Evolutionary conservation across 2,113 vertebrate genomes (phyloP).

Genomic region (Canis aureus): DNA sequence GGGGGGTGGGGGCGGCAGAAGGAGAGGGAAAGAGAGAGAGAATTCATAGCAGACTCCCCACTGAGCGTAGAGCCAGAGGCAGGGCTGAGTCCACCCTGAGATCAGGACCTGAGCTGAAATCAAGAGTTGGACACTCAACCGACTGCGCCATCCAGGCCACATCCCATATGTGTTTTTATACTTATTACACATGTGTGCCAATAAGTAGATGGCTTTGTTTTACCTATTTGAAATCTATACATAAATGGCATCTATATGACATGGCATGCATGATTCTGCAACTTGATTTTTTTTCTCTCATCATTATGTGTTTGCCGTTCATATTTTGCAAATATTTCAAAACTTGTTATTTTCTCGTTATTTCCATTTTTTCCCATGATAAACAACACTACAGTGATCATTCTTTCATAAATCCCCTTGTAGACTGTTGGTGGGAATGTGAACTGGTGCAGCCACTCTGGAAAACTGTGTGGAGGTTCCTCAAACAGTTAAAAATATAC

Average conservation of each 20-base stretch:
- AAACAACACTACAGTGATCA: not conserved
- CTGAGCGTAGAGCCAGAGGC: not conserved
- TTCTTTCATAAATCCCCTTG: not conserved
- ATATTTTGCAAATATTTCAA: not conserved
- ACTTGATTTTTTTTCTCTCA: not conserved
- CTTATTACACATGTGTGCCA: not conserved
- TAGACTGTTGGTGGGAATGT: too few relatives aligned
- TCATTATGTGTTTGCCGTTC: not conserved
- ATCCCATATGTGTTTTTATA: not conserved
- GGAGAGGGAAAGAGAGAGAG: not conserved
- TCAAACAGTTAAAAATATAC: too few relatives aligned
- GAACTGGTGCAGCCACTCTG: too few relatives aligned
- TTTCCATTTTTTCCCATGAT: not conserved
- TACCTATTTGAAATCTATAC: not conserved
- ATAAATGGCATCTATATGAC: not conserved
- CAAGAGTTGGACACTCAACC: not conserved
- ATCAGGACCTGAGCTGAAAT: not conserved
- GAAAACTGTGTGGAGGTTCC: too few relatives aligned
- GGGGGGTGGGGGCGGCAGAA: not conserved
- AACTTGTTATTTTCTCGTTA: not conserved
- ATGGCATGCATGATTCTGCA: not conserved
- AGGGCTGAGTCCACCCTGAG: not conserved
- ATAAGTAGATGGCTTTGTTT: constrained; percentile 8
- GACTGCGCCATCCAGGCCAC: not conserved
- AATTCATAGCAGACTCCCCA: not conserved